Percentiles rank a stretch among this genome's conserved stretches.
Conservation (phyloP, 2,797 vertebrate species). For the Otolemur crassicaudatus region DNA sequence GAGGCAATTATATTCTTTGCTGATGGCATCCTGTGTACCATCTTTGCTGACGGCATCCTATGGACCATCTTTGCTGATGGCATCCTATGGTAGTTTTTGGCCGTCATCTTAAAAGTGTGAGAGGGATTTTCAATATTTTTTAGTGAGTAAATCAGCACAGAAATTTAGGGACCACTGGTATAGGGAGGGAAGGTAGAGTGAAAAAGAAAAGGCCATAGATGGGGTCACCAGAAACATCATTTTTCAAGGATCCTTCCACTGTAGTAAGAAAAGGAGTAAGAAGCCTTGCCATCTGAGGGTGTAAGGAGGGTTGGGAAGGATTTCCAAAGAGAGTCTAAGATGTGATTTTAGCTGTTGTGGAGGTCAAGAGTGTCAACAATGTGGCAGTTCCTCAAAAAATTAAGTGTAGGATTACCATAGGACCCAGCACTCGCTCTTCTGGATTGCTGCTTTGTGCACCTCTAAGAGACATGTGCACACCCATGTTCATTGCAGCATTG, state of each 20-base stretch:
- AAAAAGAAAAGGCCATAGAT: neutral
- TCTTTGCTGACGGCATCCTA: neutral
- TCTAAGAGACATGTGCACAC: too few species aligned
- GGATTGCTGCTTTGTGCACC: neutral
- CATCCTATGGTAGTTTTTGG: conserved; percentile 26
- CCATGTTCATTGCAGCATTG: neutral
- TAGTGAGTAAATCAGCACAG: neutral
- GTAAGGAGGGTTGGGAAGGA: neutral
- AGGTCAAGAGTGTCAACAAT: neutral
- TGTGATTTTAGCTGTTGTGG: neutral
- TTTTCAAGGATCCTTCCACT: neutral
- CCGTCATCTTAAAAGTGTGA: conserved; percentile 18
- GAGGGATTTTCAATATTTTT: neutral
- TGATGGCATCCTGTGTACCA: neutral
- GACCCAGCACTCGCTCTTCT: neutral
- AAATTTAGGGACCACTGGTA: neutral
- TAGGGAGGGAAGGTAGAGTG: neutral
- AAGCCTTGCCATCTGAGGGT: neutral
- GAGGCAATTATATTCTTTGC: conserved; percentile 17
- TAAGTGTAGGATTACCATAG: neutral
- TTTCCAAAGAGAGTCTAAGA: neutral
- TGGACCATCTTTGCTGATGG: neutral
- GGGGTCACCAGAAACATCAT: neutral
- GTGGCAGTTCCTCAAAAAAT: neutral
- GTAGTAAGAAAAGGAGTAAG: neutral